Evolutionary conservation across 2,797 vertebrate genomes (phyloP), one percentile per base, ranked within the genome.

Genomic region (Pseudochaenichthys georgianus): DNA sequence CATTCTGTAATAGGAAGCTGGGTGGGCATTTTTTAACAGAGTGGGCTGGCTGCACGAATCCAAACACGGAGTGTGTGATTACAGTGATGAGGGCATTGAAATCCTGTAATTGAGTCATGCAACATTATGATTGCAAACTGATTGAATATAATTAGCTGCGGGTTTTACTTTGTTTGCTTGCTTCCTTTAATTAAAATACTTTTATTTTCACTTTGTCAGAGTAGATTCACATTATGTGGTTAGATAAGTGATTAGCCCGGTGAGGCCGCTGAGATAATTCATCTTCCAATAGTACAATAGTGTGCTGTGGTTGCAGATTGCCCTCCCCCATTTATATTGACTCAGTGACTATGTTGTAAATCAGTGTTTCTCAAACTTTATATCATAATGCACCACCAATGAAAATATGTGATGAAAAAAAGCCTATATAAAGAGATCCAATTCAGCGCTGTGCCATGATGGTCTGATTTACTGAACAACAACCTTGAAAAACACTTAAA

Each of bases 101-200:
- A 87, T 89, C 82, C 77, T 90, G 80, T 93, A 92, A 93, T 90
- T 90, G 91, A 93, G 90, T 91, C 89, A 83, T 80, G 82, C 81
- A 83, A 84, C 87, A 81, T 84, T 85, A 68, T 92, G 89, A 93
- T 87, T 87, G 86, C 83, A 64, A 70, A 80, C 87, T 93, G 90
- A 93, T 92, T 90, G 87, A 89, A 84, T 86, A 84, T 92, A 90
- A 94, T 93, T 90, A 89, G 85, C 79, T 21, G 9, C 53, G 80
- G 87, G 84, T 87, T 88, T 88, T 75, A 83, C 86, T 90, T 90
- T 89, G 81, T 92, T 92, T 91, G 77, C 83, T 83, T 68, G 85
- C 76, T 81, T 88, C 75, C 83, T 87, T 92, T 91, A 89, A 93
- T 92, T 90, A 93, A 82, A 84, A 75, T 16, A 52, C 60, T 83